A percentile compares a stretch with the other conserved stretches of the same genome.
phyloP scores from a whole-genome alignment of 2,113 vertebrate genomes.

The Rhagologus leucostigma region DNA sequence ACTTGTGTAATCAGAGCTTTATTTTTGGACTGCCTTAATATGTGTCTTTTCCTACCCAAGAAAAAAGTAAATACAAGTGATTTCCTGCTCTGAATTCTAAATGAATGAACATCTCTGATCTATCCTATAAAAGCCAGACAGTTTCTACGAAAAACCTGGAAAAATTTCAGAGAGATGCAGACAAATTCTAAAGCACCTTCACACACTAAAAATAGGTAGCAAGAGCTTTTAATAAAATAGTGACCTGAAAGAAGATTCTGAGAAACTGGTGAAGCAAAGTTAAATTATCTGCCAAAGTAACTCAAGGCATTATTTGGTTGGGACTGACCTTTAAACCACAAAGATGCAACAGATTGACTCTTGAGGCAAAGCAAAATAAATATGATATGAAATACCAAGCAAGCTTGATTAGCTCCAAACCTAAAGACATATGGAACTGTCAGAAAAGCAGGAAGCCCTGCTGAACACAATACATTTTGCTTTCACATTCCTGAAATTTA shows the following conservation, averaged over 20 bases:
- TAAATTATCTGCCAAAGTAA: neutral
- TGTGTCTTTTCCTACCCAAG: neutral
- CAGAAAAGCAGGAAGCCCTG: neutral
- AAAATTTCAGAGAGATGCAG: neutral
- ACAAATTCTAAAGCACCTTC: neutral
- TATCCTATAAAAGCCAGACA: neutral
- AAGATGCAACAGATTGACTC: neutral
- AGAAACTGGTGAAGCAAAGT: neutral
- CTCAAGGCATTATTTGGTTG: neutral
- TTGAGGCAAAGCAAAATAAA: constrained; percentile 6
- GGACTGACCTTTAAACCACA: neutral
- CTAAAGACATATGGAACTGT: constrained; percentile 19
- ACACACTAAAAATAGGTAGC: neutral
- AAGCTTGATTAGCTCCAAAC: constrained; percentile 18
- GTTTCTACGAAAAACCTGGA: neutral
- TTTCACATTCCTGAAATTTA: constrained; percentile 16
- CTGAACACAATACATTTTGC: neutral
- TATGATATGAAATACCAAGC: neutral
- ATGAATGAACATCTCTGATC: neutral
- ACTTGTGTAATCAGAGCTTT: neutral
- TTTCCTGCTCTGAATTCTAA: neutral
- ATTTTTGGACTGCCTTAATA: neutral
- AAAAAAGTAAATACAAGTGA: neutral
- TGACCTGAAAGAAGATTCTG: neutral
- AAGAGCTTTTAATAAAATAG: neutral